These are phyloP conservation scores for Scaptomyza flava DNA, from an alignment of 2,888 invertebrate genomes.

Conservation along the genomic window DNA sequence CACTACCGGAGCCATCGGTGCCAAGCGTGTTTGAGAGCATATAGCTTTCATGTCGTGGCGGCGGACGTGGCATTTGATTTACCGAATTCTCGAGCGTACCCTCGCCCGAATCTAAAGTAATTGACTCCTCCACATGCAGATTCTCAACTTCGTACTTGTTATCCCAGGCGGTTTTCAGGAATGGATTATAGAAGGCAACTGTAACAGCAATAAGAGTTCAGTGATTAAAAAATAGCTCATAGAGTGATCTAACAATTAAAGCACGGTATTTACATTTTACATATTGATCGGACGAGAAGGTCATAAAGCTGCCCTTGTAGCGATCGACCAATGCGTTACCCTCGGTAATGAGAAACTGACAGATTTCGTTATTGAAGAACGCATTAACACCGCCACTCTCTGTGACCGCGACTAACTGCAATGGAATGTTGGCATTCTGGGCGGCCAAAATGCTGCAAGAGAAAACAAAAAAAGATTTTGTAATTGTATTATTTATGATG, in stretches of 20 bases:
- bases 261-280: slow-evolving; percentile 87
- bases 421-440: slow-evolving; percentile 96
- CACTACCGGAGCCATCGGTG: slow-evolving; percentile 86
- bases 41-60: slow-evolving; percentile 92
- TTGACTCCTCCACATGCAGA: slow-evolving; percentile 92
- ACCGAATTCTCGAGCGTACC: slow-evolving; percentile 90
- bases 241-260: not conserved
- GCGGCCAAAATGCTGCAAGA: slow-evolving; percentile 92
- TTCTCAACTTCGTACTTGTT: slow-evolving; percentile 97
- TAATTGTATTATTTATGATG: not conserved
- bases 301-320: slow-evolving; percentile 95
- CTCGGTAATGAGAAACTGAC: slow-evolving; percentile 95
- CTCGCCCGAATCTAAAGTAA: slow-evolving; percentile 88
- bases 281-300: slow-evolving; percentile 92
- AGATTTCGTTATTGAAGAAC: slow-evolving; percentile 95
- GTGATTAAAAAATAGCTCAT: not conserved
- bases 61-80: slow-evolving; percentile 87
- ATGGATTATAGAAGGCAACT: slow-evolving; percentile 97
- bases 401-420: slow-evolving; percentile 97
- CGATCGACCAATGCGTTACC: slow-evolving; percentile 96
- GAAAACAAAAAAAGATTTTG: not conserved
- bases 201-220: slow-evolving; percentile 64
- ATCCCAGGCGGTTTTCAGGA: slow-evolving; percentile 98
- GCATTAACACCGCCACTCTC: slow-evolving; percentile 95
- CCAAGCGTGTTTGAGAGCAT: slow-evolving; percentile 88